Evolutionary conservation across 2,113 vertebrate species (phyloP), one percentile per base, ranked within the genome.

Genomic region (Ceyx cyanopectus): DNA sequence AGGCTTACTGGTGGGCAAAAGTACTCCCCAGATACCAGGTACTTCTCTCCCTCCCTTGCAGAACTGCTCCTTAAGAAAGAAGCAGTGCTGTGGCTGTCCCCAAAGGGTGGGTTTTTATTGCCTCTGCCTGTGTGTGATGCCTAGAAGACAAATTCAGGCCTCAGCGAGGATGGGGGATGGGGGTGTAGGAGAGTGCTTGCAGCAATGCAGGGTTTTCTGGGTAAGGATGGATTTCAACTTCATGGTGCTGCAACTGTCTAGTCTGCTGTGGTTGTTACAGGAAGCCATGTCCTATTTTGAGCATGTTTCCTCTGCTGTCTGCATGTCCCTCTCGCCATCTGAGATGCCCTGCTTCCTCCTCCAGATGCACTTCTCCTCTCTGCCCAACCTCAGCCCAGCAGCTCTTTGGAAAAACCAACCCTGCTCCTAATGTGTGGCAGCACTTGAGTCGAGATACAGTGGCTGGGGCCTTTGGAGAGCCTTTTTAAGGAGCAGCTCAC

Each of bases 251-350:
- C 72, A 91, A 85, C 62, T 41, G 80, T 83, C 88, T 94, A 83
- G 87, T 77, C 67, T 80, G 78, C 68, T 83, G 87, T 3, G 37
- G 87, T 89, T 0, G 30, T 54, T 68, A 65, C 85, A 90, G 92
- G 92, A 96, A 95, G 68, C 61, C 19, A 0, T 30, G 90, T 60
- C 96, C 93, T 95, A 76, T 93, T 96, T 96, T 86, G 83, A 91
- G 87, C 90, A 62, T 0, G 0, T 65, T 92, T 96, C 88, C 66
- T 90, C 85, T 85, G 60, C 81, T 69, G 81, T 27, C 45, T 81
- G 34, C 1, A 0, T 3, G 30, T 65, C 41, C 32, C 29, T 32
- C n/a, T 74, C 32, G 5, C 34, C n/a, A 8, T 73, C 68, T 63
- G 74, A 87, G 77, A 14, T 89, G 74, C 41, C 53, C 58, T 53